Conservation (phyloP, 2,113 vertebrate genomes). For the Pantherophis guttatus region DNA sequence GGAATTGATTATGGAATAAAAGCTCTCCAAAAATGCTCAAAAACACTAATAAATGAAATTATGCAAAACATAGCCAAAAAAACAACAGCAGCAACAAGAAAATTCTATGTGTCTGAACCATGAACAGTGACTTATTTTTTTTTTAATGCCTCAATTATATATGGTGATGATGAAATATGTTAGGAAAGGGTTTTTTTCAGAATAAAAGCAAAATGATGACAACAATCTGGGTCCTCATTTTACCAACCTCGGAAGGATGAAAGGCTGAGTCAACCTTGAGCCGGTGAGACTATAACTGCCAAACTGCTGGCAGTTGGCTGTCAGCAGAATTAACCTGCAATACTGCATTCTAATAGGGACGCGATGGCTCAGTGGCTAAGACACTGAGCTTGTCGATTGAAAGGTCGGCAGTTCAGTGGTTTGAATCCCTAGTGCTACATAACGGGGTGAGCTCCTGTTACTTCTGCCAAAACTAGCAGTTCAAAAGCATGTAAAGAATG, state of each 20-base stretch:
- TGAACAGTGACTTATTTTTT: not conserved
- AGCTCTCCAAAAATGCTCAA: not conserved
- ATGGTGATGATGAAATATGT: not conserved
- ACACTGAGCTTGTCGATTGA: too few relatives aligned
- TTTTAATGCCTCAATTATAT: not conserved
- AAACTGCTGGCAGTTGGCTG: not conserved
- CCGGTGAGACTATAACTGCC: not conserved
- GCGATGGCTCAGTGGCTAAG: too few relatives aligned
- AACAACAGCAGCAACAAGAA: not conserved
- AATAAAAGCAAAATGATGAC: not conserved
- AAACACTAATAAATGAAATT: not conserved
- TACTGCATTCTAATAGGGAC: not conserved
- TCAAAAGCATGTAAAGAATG: too few relatives aligned
- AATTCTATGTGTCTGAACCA: not conserved
- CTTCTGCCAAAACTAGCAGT: too few relatives aligned
- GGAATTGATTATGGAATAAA: not conserved
- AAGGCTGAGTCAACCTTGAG: not conserved
- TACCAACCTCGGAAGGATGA: not conserved
- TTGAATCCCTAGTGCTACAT: too few relatives aligned
- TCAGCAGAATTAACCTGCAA: not conserved
- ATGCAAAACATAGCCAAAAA: not conserved
- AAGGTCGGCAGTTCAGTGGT: too few relatives aligned
- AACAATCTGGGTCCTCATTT: not conserved
- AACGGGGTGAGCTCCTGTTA: too few relatives aligned
- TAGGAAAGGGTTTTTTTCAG: not conserved